Conservation (phyloP, 2,113 vertebrate genomes). For the Phalacrocorax carbo region DNA sequence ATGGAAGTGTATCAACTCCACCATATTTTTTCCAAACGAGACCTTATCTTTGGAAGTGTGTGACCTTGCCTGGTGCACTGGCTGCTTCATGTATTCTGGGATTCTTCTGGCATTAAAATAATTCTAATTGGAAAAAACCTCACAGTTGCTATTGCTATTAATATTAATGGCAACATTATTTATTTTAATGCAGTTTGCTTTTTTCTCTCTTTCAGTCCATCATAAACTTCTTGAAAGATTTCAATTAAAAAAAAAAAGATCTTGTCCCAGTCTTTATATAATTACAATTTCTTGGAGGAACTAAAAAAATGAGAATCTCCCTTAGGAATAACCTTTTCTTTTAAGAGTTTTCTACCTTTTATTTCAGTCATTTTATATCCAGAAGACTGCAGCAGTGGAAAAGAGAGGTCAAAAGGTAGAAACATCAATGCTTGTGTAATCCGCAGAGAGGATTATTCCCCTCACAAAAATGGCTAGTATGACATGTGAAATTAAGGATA, state of each 20-base stretch:
- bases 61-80: background rate
- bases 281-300: background rate
- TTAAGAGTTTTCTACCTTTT: background rate
- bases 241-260: background rate
- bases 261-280: background rate
- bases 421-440: constrained; percentile 49
- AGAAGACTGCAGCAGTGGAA: background rate
- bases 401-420: constrained; percentile 55
- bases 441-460: constrained; percentile 39
- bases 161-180: background rate
- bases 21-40: background rate
- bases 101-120: background rate
- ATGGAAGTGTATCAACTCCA: background rate
- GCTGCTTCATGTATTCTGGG: background rate
- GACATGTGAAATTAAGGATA: constrained; percentile 56
- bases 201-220: background rate
- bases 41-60: background rate
- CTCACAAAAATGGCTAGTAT: constrained; percentile 16
- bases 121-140: background rate
- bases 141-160: background rate
- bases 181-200: background rate
- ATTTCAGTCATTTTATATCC: constrained; percentile 4
- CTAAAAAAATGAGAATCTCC: background rate
- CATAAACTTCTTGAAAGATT: background rate
- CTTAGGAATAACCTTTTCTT: background rate